These are phyloP conservation scores for Aricia artaxerxes DNA, from an alignment of 2,888 invertebrate species.

Conservation along the genomic window DNA sequence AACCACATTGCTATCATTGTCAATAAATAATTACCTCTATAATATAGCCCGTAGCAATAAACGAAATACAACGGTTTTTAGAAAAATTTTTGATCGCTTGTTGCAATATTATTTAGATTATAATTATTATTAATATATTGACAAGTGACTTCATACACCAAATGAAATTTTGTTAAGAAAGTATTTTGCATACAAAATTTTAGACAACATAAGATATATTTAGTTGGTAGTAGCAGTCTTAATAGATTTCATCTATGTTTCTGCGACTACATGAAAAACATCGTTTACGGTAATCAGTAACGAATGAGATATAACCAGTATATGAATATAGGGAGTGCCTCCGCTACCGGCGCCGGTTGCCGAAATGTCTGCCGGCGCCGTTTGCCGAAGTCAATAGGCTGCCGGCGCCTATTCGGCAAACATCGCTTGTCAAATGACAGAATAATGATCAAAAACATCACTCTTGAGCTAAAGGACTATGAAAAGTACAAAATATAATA, in stretches of 20 bases:
- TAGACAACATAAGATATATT: background rate
- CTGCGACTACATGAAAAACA: background rate
- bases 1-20: conserved; percentile 7
- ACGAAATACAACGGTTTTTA: background rate
- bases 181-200: conserved; percentile 18
- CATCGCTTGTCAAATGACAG: too few species aligned
- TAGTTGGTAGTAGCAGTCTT: background rate
- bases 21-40: background rate
- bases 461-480: too few species aligned
- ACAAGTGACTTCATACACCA: conserved; percentile 13
- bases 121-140: background rate
- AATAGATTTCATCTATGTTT: background rate
- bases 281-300: background rate
- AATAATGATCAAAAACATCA: too few species aligned
- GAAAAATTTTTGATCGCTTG: background rate
- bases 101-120: background rate
- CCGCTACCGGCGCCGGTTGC: too few species aligned
- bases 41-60: background rate
- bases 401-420: too few species aligned
- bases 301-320: background rate
- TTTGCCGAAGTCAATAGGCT: too few species aligned
- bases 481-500: too few species aligned
- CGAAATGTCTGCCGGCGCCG: too few species aligned
- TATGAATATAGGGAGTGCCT: too few species aligned
- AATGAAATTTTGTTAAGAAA: conserved; percentile 26